phyloP scores from a whole-genome alignment of 2,797 vertebrate genomes.

The Aythya fuligula region DNA sequence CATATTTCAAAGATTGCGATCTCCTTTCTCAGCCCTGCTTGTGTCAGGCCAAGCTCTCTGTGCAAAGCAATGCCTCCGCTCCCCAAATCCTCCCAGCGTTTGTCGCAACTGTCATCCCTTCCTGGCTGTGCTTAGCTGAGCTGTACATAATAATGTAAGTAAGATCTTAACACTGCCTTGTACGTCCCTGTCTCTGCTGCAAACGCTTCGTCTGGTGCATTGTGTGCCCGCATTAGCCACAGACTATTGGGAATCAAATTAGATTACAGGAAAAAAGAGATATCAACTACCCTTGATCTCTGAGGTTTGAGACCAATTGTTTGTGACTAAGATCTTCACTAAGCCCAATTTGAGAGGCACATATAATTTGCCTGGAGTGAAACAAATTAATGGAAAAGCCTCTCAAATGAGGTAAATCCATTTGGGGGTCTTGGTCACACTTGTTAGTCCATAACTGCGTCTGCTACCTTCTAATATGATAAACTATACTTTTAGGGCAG shows the following conservation, averaged over 20 bases:
- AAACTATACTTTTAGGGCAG: not conserved
- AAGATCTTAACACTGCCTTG: conserved; percentile 33
- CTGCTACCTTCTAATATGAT: not conserved
- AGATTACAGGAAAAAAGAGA: conserved; percentile 69
- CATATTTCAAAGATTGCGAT: not conserved
- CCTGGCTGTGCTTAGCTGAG: not conserved
- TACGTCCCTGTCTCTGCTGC: conserved; percentile 26
- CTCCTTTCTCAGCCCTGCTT: not conserved
- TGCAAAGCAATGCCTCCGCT: not conserved
- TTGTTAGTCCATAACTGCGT: conserved; percentile 47
- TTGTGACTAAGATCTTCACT: conserved; percentile 69
- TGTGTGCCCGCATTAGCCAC: conserved; percentile 57
- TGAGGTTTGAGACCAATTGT: conserved; percentile 68
- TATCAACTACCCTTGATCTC: conserved; percentile 69
- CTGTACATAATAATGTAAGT: conserved; percentile 31
- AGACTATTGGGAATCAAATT: conserved; percentile 71
- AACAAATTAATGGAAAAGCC: conserved; percentile 72
- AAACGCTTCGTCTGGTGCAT: conserved; percentile 45
- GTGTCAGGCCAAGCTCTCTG: conserved; percentile 2
- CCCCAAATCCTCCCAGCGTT: conserved; percentile 13
- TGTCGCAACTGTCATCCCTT: not conserved
- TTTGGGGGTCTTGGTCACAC: conserved; percentile 46
- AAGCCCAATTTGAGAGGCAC: conserved; percentile 68
- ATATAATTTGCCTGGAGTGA: conserved; percentile 70
- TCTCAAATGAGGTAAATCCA: conserved; percentile 70